A percentile compares a stretch with the other conserved stretches of the same genome.
Conservation (phyloP, 2,888 invertebrate genomes). For the Seira musarum region DNA sequence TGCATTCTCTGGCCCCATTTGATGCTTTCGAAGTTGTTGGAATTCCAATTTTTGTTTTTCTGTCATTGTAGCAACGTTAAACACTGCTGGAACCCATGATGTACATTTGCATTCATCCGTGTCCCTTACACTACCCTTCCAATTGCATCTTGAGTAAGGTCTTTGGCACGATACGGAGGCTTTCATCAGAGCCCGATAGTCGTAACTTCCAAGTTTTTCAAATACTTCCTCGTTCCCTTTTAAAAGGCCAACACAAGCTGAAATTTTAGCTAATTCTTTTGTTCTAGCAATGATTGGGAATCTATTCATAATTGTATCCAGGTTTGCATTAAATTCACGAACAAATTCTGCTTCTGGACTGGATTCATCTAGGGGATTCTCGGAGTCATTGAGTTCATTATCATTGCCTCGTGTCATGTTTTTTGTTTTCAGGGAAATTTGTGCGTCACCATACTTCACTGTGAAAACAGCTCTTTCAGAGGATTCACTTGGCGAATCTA, state of each 20-base stretch:
- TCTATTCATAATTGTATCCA: slow-evolving; percentile 20
- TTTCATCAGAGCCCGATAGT: too few species aligned
- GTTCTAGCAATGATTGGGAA: slow-evolving; percentile 31
- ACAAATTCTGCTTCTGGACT: slow-evolving; percentile 34
- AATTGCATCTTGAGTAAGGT: slow-evolving; percentile 27
- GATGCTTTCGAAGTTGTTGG: background rate
- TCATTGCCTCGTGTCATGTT: slow-evolving; percentile 12
- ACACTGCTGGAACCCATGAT: slow-evolving; percentile 34
- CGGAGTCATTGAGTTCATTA: slow-evolving; percentile 6
- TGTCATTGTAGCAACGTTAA: slow-evolving; percentile 19
- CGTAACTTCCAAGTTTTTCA: too few species aligned
- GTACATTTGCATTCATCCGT: slow-evolving; percentile 4
- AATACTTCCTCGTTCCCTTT: background rate
- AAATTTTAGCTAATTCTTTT: slow-evolving; percentile 42
- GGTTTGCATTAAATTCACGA: slow-evolving; percentile 21
- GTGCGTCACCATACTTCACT: background rate
- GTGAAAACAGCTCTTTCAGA: background rate
- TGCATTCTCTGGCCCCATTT: background rate
- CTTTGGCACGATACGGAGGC: background rate
- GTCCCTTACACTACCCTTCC: background rate
- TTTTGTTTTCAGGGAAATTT: slow-evolving; percentile 22
- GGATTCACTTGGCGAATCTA: background rate
- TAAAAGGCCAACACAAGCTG: background rate
- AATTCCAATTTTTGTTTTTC: slow-evolving; percentile 32
- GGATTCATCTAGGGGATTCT: background rate